Percentiles rank a stretch among this genome's conserved stretches.
Conservation (phyloP, 1,140 invertebrate species). For the Drosophila asahinai region DNA sequence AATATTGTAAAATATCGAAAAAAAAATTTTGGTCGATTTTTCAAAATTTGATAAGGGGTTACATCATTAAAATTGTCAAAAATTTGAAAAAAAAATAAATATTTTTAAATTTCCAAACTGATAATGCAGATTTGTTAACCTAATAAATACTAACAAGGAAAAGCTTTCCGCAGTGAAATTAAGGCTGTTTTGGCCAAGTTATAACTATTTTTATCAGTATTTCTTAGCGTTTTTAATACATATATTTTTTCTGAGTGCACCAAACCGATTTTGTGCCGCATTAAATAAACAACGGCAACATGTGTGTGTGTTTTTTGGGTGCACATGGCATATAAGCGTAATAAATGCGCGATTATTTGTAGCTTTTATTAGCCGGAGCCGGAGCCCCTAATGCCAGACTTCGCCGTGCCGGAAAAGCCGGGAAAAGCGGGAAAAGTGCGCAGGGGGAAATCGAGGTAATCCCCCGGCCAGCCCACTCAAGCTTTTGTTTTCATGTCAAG, state of each 20-base stretch:
- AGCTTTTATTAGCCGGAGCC: conserved; percentile 68
- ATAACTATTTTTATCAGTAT: too few species aligned
- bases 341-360: conserved; percentile 79
- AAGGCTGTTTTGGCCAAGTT: too few species aligned
- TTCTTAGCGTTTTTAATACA: too few species aligned
- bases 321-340: conserved; percentile 49
- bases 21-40: too few species aligned
- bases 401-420: conserved; percentile 21
- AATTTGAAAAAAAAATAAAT: too few species aligned
- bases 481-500: conserved; percentile 58
- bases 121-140: too few species aligned
- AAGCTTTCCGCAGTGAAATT: too few species aligned
- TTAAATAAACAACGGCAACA: conserved; percentile 41
- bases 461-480: conserved; percentile 40
- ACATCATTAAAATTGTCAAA: too few species aligned
- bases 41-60: too few species aligned
- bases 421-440: conserved; percentile 9
- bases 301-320: conserved; percentile 23
- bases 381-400: conserved; percentile 51
- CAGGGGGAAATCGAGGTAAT: conserved; percentile 67
- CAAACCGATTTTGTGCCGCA: conserved; percentile 4
- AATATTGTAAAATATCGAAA: too few species aligned
- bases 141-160: too few species aligned
- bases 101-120: too few species aligned
- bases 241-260: background rate